Evolutionary conservation across 2,113 vertebrate species (phyloP), one percentile per base, ranked within the genome.

Genomic region (Eubucco bourcierii): DNA sequence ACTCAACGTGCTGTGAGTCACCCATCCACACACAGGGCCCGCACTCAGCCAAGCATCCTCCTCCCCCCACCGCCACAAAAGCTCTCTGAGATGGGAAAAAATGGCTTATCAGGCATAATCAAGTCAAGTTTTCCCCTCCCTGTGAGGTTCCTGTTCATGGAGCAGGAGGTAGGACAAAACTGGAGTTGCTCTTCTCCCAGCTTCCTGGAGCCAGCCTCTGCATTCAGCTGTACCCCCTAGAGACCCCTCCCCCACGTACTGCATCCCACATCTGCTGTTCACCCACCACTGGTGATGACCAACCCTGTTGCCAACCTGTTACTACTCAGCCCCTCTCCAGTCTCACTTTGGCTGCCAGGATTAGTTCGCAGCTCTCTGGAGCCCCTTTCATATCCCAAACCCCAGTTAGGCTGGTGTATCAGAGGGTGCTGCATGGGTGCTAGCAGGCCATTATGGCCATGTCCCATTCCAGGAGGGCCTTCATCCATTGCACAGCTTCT

Each of bases 91-190:
- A 91, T 1, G 5, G 95, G 95, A 96, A 96, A 96, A 95, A 94
- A 63, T 96, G 90, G 93, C 90, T 95, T 96, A 96, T 96, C 93
- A 95, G 80, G 90, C 24, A 77, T 9, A 61, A 91, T 67, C 79
- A 76, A 87, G 80, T 93, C 93, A 96, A 93, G 60, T 95, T 96
- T 95, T 96, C 88, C 94, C 79, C 52, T 95, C 90, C 31, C 72
- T 17, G 10, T 2, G 4, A 87, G 41, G 85, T 87, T 96, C 72
- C 85, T 86, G 31, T 77, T 94, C 53, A 63, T 7, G 58, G 53
- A 92, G 58, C 60, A 67, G 79, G 28, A 82, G 61, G 76, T 73
- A 90, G 29, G 27, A 24, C 41, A 52, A 85, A 86, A 68, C 10
- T 4, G 15, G 64, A 77, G 29, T 17, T 18, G 15, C 20, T 76